Evolutionary conservation across 2,113 vertebrate genomes (phyloP).

Genomic region (Donacobius atricapilla): DNA sequence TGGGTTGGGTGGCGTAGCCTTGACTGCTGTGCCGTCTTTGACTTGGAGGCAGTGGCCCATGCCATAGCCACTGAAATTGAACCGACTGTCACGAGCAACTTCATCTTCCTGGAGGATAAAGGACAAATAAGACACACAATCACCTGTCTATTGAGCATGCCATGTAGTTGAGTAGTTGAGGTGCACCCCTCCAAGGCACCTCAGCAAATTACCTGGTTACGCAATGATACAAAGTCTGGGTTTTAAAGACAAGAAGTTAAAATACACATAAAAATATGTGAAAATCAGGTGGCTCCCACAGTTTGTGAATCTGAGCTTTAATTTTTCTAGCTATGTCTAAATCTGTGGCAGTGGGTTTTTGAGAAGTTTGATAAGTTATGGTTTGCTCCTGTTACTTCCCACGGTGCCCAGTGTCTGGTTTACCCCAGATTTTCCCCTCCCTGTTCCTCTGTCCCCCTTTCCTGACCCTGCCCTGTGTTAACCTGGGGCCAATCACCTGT

Average conservation of each 20-base stretch:
- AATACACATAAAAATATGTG: background rate
- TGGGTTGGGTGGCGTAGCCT: conserved; percentile 76
- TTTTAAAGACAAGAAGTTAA: background rate
- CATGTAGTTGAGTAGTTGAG: background rate
- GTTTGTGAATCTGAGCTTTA: background rate
- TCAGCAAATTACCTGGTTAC: background rate
- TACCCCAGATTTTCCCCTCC: no score
- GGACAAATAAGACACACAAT: conserved; percentile 25
- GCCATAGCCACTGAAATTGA: conserved; percentile 92
- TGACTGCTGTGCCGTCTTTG: conserved; percentile 87
- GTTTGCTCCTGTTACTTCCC: no score
- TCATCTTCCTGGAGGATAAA: conserved; percentile 85
- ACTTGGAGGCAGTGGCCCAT: conserved; percentile 90
- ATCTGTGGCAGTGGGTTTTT: no score
- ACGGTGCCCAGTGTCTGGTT: no score
- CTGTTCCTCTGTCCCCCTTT: no score
- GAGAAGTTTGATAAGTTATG: no score
- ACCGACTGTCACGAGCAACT: conserved; percentile 85
- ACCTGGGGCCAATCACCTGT: no score
- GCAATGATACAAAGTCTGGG: background rate
- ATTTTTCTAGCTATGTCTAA: background rate
- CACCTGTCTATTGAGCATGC: background rate
- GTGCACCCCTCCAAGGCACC: background rate
- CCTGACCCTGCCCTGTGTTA: no score
- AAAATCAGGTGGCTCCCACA: background rate